These are phyloP conservation scores for Drosophila parthenogenetica DNA, from an alignment of 2,888 invertebrate species.

Conservation along the genomic window DNA sequence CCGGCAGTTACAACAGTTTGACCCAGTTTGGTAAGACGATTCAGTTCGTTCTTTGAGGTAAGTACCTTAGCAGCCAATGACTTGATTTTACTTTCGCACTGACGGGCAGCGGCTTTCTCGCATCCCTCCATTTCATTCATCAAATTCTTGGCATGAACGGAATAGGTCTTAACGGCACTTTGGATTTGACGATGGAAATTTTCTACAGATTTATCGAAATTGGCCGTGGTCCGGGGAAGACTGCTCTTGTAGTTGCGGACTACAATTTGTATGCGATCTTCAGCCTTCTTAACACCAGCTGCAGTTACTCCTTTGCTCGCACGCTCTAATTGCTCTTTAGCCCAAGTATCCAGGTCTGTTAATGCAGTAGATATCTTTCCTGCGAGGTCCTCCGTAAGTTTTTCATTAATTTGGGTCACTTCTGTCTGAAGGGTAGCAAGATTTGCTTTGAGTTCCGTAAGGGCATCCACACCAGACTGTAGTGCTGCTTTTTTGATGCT, in stretches of 20 bases:
- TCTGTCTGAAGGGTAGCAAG: neutral
- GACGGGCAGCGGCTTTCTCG: neutral
- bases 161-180: neutral
- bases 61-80: neutral
- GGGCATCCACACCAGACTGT: neutral
- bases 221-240: neutral
- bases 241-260: neutral
- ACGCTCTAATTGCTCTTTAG: neutral
- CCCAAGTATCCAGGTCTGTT: neutral
- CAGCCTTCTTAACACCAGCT: neutral
- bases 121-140: neutral
- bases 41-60: neutral
- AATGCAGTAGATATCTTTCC: neutral
- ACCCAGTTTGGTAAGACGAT: neutral
- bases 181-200: neutral
- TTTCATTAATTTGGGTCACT: neutral
- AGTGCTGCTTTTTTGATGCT: neutral
- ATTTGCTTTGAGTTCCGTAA: neutral
- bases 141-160: neutral
- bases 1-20: neutral
- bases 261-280: neutral
- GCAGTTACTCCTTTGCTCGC: neutral
- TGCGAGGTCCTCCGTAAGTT: neutral
- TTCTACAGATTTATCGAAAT: neutral
- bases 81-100: neutral